phyloP scores from a whole-genome alignment of 37 sponge, comb jelly and placozoan species.

The Theonella swinhoei region DNA sequence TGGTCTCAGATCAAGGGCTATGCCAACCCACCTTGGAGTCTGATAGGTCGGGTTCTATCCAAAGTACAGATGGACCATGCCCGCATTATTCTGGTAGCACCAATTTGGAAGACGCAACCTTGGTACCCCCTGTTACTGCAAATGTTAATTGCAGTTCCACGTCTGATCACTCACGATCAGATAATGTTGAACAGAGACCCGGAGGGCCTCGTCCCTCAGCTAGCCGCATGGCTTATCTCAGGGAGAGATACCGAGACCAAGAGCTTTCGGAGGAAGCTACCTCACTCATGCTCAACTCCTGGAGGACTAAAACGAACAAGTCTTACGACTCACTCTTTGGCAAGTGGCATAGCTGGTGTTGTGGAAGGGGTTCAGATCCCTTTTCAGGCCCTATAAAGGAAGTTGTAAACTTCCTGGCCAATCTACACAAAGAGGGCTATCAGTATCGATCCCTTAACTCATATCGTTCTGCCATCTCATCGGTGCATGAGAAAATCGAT shows the following conservation, averaged over 20 bases:
- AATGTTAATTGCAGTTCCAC: no score
- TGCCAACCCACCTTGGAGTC: constrained; percentile 53
- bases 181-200: not conserved
- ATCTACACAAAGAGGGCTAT: constrained; percentile 17
- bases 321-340: no score
- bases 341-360: no score
- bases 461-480: no score
- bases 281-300: constrained; percentile 40
- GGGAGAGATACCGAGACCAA: constrained; percentile 17
- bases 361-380: no score
- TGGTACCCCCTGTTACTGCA: constrained; percentile 51
- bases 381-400: no score
- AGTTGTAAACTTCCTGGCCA: no score
- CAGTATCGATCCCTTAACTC: constrained; percentile 1
- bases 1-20: constrained; percentile 26
- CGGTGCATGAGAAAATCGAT: no score
- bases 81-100: constrained; percentile 33
- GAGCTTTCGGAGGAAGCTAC: no score
- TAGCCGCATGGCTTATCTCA: constrained; percentile 64
- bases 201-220: constrained; percentile 11
- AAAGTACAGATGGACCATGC: constrained; percentile 4
- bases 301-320: constrained; percentile 36
- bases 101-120: constrained; percentile 41
- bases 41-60: constrained; percentile 33
- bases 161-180: no score